Conservation (phyloP, 2,888 invertebrate genomes). For the Suillia variegata region DNA sequence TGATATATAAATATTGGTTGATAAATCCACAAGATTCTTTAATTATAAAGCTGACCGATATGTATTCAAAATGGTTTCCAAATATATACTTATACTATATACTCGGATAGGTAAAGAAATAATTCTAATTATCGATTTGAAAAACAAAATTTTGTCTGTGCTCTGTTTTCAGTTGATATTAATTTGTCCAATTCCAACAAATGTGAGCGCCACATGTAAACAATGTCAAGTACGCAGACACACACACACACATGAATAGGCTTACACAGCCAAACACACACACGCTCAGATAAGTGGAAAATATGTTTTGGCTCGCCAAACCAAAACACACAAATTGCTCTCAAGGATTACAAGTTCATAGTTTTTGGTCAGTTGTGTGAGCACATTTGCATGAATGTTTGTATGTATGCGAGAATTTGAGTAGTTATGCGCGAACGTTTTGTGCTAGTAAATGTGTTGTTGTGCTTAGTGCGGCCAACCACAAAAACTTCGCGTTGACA, state of each 20-base stretch:
- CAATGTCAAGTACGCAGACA: neutral
- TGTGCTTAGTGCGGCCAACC: conserved; percentile 18
- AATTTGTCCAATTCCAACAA: too few relatives aligned
- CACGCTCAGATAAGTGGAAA: neutral
- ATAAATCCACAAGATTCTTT: too few relatives aligned
- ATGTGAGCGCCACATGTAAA: neutral
- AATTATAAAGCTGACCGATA: too few relatives aligned
- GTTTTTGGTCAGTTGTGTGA: conserved; percentile 2
- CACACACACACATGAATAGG: neutral
- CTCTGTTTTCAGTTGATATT: too few relatives aligned
- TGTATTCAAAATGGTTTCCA: too few relatives aligned
- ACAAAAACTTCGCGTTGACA: conserved; percentile 23
- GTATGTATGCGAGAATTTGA: conserved; percentile 4
- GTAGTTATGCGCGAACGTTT: neutral
- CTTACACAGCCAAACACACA: conserved; percentile 3
- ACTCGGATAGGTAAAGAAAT: too few relatives aligned
- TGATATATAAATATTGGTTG: too few relatives aligned
- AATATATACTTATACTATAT: too few relatives aligned
- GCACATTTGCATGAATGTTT: conserved; percentile 3
- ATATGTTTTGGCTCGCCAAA: conserved; percentile 2
- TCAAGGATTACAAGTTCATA: conserved; percentile 14
- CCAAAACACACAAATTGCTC: conserved; percentile 6
- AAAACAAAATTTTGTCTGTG: neutral
- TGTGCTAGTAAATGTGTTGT: conserved; percentile 12
- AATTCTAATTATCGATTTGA: too few relatives aligned